Percentiles rank a stretch among this genome's conserved stretches.
phyloP scores from a whole-genome alignment of 2,113 vertebrate species.

The Hemiscyllium ocellatum region DNA sequence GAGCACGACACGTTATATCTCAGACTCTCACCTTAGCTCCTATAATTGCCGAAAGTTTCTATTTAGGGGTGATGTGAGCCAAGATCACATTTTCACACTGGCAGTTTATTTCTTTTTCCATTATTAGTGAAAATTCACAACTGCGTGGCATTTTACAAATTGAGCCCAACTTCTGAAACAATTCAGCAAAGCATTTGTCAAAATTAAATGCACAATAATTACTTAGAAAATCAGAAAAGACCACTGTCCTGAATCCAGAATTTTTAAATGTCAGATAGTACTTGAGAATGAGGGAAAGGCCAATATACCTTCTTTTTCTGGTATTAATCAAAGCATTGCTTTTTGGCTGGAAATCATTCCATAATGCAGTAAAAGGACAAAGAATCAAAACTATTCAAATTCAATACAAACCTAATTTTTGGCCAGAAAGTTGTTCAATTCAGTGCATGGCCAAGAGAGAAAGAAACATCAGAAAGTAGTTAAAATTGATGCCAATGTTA shows the following conservation, averaged over 20 bases:
- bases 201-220: neutral
- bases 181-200: neutral
- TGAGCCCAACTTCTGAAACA: neutral
- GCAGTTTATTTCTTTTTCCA: slow-evolving; percentile 14
- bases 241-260: neutral
- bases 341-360: neutral
- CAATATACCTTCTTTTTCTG: neutral
- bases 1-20: too few species aligned
- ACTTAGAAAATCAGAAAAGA: neutral
- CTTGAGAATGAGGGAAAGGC: neutral
- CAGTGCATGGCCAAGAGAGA: neutral
- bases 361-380: neutral
- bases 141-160: neutral
- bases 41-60: neutral
- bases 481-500: neutral
- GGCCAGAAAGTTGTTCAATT: neutral
- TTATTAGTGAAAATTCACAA: neutral
- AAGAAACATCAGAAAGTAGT: neutral
- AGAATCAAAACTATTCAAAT: neutral
- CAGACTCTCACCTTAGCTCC: neutral
- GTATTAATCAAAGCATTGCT: neutral
- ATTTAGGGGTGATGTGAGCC: neutral
- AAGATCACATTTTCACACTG: neutral
- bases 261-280: neutral
- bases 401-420: neutral